Evolutionary conservation across 2,797 vertebrate species (phyloP).

Genomic region (Perodicticus potto): DNA sequence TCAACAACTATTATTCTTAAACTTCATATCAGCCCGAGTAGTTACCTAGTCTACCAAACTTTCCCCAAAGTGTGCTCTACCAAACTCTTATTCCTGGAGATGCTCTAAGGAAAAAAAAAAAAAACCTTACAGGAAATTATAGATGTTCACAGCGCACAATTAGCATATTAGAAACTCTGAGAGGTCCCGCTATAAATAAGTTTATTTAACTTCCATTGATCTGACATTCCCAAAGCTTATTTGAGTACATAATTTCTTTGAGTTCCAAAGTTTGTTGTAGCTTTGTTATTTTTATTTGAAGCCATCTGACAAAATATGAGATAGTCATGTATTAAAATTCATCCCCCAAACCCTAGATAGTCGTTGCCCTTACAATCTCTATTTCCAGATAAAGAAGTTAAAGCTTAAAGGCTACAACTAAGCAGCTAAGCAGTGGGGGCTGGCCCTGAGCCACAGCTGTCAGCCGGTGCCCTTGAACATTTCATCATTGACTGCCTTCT

Average conservation of each 20-base stretch:
- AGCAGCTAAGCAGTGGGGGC: neutral
- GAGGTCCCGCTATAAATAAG: neutral
- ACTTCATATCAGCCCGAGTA: neutral
- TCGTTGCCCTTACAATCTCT: neutral
- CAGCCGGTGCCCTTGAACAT: neutral
- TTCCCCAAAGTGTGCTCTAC: neutral
- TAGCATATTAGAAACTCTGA: neutral
- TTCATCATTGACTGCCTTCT: neutral
- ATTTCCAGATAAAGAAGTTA: neutral
- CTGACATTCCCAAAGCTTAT: neutral
- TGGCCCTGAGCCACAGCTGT: neutral
- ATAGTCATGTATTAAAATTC: neutral
- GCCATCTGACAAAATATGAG: neutral
- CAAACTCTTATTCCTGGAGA: conserved; percentile 10
- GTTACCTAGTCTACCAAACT: neutral
- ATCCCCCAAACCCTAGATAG: neutral
- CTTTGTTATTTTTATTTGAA: conserved; percentile 56
- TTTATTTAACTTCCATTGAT: neutral
- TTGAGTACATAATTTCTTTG: conserved; percentile 6
- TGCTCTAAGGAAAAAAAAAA: too few species aligned
- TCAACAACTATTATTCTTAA: conserved; percentile 31
- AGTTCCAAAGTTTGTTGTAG: neutral
- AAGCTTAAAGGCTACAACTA: neutral
- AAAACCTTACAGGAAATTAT: neutral
- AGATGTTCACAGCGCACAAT: neutral